Evolutionary conservation across 2,113 vertebrate species (phyloP), one percentile per base, ranked within the genome.

Genomic region (Syngnathoides biaculeatus): DNA sequence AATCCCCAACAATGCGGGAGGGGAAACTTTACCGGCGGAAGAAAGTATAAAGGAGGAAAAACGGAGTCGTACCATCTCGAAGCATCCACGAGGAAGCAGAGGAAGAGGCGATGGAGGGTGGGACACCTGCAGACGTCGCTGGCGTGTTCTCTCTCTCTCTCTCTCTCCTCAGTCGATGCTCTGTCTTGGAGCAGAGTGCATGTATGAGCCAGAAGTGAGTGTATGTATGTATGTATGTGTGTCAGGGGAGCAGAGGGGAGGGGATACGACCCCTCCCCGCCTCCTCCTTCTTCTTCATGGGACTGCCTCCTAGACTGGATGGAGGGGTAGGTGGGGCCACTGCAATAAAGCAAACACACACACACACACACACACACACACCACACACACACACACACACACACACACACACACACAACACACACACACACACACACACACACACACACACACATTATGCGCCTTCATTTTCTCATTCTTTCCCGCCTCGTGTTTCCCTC

Each of bases 271-370:
- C 86, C 86, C 84, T 89, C 84, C 55, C 26, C 83, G 86, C 79
- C 86, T 22, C 30, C 64, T 35, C 26, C 64, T 65, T 86, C 86
- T 85, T 78, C 83, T 87, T 78, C 64, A 38, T 85, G 74, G 80
- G 81, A 84, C 86, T 81, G 87, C 86, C 84, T 89, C 85, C 86
- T 86, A 84, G 79, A 86, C 83, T 83, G 86, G 89, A 88, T 87
- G 80, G 85, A 81, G 86, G 85, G 80, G 88, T 88, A 89, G 87
- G 87, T 90, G 89, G 89, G 87, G 88, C 88, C 86, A 86, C 87
- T 81, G 86, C 84, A 89, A 86, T 88, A 84, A 87, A 79, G 82
- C 87, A 81, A 81, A 84, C 75, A 85, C 75, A 81, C 81, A 82
- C 20, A 50, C 48, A 50, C 86, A 81, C 79, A 84, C 75, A 86